Evolutionary conservation across 2,888 invertebrate species (phyloP).

Genomic region (Polietes domitor): DNA sequence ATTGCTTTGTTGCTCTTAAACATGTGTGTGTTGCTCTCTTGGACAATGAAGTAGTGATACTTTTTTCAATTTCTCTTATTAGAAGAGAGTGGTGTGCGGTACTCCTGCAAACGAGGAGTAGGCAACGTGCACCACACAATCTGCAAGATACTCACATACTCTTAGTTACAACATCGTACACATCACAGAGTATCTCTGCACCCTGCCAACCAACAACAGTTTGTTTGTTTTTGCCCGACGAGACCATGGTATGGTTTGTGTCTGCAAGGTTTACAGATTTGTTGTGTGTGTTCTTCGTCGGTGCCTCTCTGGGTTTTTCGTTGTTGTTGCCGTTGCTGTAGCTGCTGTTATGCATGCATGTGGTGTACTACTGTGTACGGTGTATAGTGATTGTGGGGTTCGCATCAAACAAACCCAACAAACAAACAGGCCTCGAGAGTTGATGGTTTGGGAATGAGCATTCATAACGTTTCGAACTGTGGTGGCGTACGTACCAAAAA

Average conservation of each 20-base stretch:
- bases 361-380: conserved; percentile 53
- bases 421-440: conserved; percentile 68
- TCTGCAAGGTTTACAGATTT: conserved; percentile 22
- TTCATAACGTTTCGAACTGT: conserved; percentile 74
- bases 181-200: not conserved
- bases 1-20: too few relatives aligned
- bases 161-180: not conserved
- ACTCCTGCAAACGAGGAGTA: not conserved
- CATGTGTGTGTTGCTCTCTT: not conserved
- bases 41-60: not conserved
- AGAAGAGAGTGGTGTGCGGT: not conserved
- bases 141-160: conserved; percentile 22
- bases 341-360: conserved; percentile 37
- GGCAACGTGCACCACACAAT: not conserved
- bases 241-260: too few relatives aligned
- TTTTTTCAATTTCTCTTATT: conserved; percentile 11
- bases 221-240: not conserved
- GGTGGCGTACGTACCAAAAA: conserved; percentile 73
- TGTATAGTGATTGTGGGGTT: conserved; percentile 23
- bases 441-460: conserved; percentile 70
- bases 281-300: not conserved
- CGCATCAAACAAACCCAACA: conserved; percentile 27
- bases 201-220: not conserved
- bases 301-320: conserved; percentile 48
- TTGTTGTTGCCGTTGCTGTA: conserved; percentile 50